Conservation (phyloP, 1,140 invertebrate species). For the Ectropis grisescens region DNA sequence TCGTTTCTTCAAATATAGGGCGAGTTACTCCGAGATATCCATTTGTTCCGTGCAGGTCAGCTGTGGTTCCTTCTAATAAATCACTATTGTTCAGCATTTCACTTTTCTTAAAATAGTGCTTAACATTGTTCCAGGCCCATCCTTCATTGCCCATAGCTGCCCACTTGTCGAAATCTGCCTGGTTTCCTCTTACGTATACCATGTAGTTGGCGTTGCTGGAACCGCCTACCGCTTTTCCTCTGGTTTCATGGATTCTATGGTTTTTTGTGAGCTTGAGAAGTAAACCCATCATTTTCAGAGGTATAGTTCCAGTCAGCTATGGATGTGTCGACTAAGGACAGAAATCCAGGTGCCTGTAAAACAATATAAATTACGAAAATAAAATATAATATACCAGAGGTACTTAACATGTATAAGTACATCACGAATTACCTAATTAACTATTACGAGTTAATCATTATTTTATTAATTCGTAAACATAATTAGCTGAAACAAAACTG, state of each 20-base stretch:
- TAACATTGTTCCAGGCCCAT: slow-evolving; percentile 87
- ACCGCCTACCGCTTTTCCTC: slow-evolving; percentile 87
- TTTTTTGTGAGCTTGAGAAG: too few species aligned
- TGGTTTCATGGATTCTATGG: not conserved
- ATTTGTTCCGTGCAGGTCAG: slow-evolving; percentile 5
- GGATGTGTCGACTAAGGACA: too few species aligned
- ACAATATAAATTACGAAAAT: too few species aligned
- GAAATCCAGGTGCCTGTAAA: too few species aligned
- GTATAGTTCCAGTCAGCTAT: too few species aligned
- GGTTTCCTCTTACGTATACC: slow-evolving; percentile 88
- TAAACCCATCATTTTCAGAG: too few species aligned
- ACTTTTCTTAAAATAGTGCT: slow-evolving; percentile 87
- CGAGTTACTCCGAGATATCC: slow-evolving; percentile 7
- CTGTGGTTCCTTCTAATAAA: slow-evolving; percentile 63
- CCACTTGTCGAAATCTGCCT: slow-evolving; percentile 89
- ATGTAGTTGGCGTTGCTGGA: slow-evolving; percentile 92
- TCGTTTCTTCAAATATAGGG: slow-evolving; percentile 75
- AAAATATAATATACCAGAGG: too few species aligned
- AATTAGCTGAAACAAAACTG: too few species aligned
- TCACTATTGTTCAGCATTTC: slow-evolving; percentile 85
- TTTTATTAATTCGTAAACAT: too few species aligned
- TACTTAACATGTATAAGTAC: too few species aligned
- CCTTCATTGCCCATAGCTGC: slow-evolving; percentile 82
- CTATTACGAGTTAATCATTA: too few species aligned
- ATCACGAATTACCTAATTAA: too few species aligned